Evolutionary conservation across 2,888 invertebrate genomes (phyloP).

Genomic region (Zygogramma bicolorata): DNA sequence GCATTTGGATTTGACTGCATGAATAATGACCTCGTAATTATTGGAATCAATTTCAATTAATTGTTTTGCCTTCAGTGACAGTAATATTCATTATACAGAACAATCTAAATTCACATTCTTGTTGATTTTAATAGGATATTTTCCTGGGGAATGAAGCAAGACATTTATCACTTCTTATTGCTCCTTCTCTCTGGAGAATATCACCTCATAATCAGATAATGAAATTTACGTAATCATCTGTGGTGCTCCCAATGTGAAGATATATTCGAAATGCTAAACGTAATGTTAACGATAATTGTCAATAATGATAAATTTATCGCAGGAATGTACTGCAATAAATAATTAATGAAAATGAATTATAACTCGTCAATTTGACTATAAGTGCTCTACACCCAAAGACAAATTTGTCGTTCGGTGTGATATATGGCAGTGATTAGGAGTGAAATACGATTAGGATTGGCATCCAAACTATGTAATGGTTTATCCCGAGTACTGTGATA

Average conservation of each 20-base stretch:
- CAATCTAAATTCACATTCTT: no score
- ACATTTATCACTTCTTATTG: neutral
- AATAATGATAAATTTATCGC: constrained; percentile 15
- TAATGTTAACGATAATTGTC: constrained; percentile 1
- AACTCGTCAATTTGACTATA: constrained; percentile 28
- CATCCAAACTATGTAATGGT: neutral
- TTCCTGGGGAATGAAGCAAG: no score
- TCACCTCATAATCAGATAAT: neutral
- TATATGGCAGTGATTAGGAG: constrained; percentile 28
- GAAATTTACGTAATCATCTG: neutral
- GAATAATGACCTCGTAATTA: no score
- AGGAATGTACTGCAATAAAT: constrained; percentile 7
- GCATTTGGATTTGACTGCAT: no score
- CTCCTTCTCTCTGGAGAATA: neutral
- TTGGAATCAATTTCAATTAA: no score
- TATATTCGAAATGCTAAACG: neutral
- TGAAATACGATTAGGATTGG: constrained; percentile 12
- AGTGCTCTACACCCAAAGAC: constrained; percentile 23
- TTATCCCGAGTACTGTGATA: neutral
- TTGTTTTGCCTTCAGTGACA: no score
- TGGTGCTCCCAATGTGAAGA: neutral
- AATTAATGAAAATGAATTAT: constrained; percentile 32
- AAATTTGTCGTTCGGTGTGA: constrained; percentile 38
- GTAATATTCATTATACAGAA: no score
- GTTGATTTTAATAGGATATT: no score